A percentile compares a stretch with the other conserved stretches of the same genome.
These are phyloP conservation scores for Scrobipalpa costella DNA, from an alignment of 2,888 invertebrate genomes.

Conservation along the genomic window DNA sequence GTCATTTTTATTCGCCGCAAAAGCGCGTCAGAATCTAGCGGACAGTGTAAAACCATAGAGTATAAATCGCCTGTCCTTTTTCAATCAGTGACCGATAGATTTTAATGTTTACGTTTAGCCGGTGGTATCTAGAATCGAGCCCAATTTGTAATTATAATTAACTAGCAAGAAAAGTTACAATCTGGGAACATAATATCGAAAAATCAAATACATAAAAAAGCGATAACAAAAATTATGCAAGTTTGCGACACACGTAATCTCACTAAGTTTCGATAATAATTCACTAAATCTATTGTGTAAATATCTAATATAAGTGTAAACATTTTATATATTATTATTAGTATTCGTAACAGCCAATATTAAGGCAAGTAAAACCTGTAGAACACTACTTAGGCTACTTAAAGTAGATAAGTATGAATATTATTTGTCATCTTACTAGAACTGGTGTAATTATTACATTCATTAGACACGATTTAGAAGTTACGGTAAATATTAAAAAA, in stretches of 20 bases:
- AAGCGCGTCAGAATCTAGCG: too few species aligned
- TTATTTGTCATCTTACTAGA: slow-evolving; percentile 17
- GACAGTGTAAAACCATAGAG: too few species aligned
- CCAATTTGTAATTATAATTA: too few species aligned
- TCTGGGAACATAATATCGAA: slow-evolving; percentile 12
- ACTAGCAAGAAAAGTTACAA: slow-evolving; percentile 22
- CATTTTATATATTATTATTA: slow-evolving; percentile 36
- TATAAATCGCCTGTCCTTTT: too few species aligned
- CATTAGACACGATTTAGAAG: background rate
- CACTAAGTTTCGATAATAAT: slow-evolving; percentile 37
- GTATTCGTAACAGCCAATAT: slow-evolving; percentile 60
- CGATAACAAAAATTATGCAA: slow-evolving; percentile 11
- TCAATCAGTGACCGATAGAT: too few species aligned
- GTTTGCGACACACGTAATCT: slow-evolving; percentile 32
- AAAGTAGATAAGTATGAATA: slow-evolving; percentile 9
- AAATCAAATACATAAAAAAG: background rate
- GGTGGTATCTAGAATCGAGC: too few species aligned
- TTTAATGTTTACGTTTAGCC: too few species aligned
- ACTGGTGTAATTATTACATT: background rate
- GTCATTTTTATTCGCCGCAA: too few species aligned
- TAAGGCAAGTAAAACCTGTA: slow-evolving; percentile 75
- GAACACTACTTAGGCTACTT: slow-evolving; percentile 31
- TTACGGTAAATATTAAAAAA: too few species aligned
- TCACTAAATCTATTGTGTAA: slow-evolving; percentile 39
- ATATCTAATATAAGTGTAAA: slow-evolving; percentile 44